Base-by-base conservation (phyloP, 2,113 vertebrate genomes). In the Grallaria varia region DNA sequence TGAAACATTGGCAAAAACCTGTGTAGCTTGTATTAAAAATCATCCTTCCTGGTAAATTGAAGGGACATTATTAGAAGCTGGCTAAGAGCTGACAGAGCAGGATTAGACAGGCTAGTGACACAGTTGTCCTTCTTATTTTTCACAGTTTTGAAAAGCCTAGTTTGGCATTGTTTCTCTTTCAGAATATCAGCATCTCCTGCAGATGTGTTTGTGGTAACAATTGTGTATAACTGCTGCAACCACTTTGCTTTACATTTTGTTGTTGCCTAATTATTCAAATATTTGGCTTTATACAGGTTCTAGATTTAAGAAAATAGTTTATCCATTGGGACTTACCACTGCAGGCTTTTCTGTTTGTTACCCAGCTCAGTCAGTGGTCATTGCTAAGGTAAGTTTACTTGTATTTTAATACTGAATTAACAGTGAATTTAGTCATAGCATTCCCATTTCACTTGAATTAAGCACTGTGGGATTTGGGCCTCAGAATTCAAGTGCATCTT, bases 301-400 rank as follows among this genome's bases (percentile, higher is more conserved):
- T 75, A 98, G 96, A 45, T 96, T 98, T 90, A 99, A 98, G 98
- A 98, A 98, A 96, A 88, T 99, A 45, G 96, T 80, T 31, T 97
- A 99, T 95, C 98, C 99, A 0, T 10, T 99, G 96, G 98, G 98
- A 59, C 93, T 99, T 91, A 97, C 98, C 75, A 37, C 98, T 82
- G 96, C 98, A 68, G 98, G 98, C 73, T 95, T 98, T n/a, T 97
- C 98, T 23, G 95, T 99, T 81, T 99, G 99, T 95, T 99, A 99
- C 93, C 99, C 99, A 17, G 98, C 98, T 71, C 98, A 99, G 71
- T 97, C 99, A 12, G 97, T 99, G 95, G 91, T 98, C 64, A 60
- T 98, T 88, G 96, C 98, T 39, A 99, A 99, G 98, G 99, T 99
- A 97, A 97, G 97, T 84, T 93, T 35, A 67, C 10, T 31, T 89